Base-by-base conservation (phyloP, 2,888 invertebrate genomes). In the Mimachlamys varia region DNA sequence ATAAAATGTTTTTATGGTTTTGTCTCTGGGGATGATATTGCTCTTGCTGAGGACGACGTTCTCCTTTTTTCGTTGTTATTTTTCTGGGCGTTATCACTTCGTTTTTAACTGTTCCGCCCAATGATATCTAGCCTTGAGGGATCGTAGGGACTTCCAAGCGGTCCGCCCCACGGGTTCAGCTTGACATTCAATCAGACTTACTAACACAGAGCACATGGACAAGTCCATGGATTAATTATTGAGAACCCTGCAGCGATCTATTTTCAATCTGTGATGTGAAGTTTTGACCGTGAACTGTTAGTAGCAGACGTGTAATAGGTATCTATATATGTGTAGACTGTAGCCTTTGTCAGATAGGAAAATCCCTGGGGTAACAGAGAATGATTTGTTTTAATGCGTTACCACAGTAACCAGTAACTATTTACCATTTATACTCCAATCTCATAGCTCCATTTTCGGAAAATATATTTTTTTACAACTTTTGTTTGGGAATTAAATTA, bases 111-210 rank as follows among this genome's bases (percentile, higher is more conserved):
- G 58, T 22, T 58, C n/a, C 22, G 15, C 58, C 58, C n/a, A 58
- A 58, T 58, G n/a, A 58, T 58, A 58, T 58, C 58, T 58, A 22
- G 58, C 58, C n/a, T 58, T 58, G 58, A 58, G 58, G 58, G 58
- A 22, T 58, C 7, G 58, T 19, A 10, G 17, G 17, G 15, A 2
- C 2, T 19, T 12, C 53, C 53, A 53, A 17, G 4, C 58, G 3
- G n/a, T 58, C 7, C n/a, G 58, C 15, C 5, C 12, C n/a, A n/a
- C 12, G 19, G 10, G 19, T 22, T n/a, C 58, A 4, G 7, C 44
- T 44, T 44, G 7, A 44, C 44, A 44, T 44, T 44, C 58, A 58
- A 53, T 53, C 53, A 53, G 58, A 19, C 58, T 58, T 19, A 13
- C 53, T 10, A 53, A 53, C 53, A 58, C 58, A 22, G 58, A 58